phyloP scores from a whole-genome alignment of 92 coral and sea anemone species.

The Paramuricea clavata region DNA sequence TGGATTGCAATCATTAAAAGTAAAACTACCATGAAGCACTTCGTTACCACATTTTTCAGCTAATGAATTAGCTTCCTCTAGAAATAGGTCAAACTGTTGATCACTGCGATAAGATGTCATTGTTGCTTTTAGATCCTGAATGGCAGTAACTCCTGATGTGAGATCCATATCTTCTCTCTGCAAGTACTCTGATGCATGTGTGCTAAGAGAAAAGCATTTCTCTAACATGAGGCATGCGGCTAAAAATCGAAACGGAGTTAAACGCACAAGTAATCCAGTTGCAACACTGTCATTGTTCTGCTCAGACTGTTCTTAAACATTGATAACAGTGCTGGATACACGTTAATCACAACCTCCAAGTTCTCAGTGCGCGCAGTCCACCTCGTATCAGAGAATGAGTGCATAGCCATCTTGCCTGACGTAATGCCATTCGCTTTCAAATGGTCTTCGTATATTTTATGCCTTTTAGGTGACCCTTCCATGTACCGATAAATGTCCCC shows the following conservation, averaged over 20 bases:
- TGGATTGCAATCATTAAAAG: background rate
- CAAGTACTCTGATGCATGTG: conserved; percentile 17
- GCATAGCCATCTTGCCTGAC: conserved; percentile 13
- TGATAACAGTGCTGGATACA: background rate
- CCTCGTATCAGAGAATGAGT: conserved; percentile 36
- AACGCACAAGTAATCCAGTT: conserved; percentile 20
- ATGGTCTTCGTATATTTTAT: conserved; percentile 9
- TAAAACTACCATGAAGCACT: conserved; percentile 1
- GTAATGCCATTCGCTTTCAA: conserved; percentile 13
- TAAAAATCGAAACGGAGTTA: background rate
- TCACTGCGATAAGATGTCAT: conserved; percentile 10
- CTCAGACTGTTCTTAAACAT: conserved; percentile 6
- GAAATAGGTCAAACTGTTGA: conserved; percentile 1
- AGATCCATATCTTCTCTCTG: conserved; percentile 41
- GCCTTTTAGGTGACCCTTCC: conserved; percentile 1
- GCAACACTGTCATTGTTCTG: conserved; percentile 19
- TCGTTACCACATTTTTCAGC: conserved; percentile 6
- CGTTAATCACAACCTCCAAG: background rate
- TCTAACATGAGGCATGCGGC: conserved; percentile 9
- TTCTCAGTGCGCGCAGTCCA: conserved; percentile 39
- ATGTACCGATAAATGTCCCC: conserved; percentile 5
- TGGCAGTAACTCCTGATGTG: conserved; percentile 11
- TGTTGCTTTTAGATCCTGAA: conserved; percentile 10
- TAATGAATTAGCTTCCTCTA: conserved; percentile 10
- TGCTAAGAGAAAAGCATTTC: conserved; percentile 24